Conservation (phyloP, 2,888 invertebrate genomes). For the Petrophora chlorosata region DNA sequence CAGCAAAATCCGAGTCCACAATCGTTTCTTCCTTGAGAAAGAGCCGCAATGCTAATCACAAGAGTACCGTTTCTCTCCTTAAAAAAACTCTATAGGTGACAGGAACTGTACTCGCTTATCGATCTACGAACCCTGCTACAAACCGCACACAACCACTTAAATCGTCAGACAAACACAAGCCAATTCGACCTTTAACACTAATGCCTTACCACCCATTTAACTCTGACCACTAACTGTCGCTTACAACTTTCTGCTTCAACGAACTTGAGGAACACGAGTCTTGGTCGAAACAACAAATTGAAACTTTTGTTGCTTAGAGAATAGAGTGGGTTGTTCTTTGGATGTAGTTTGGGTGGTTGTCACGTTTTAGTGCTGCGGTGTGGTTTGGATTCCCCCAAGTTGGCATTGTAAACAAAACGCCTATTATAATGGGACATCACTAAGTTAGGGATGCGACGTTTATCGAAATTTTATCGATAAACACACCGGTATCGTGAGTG, state of each 20-base stretch:
- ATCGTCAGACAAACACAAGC: slow-evolving; percentile 26
- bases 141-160: slow-evolving; percentile 22
- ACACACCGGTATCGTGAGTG: no score
- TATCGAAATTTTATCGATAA: not conserved
- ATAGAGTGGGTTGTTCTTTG: slow-evolving; percentile 46
- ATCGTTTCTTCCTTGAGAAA: not conserved
- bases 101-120: slow-evolving; percentile 25
- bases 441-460: slow-evolving; percentile 52
- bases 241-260: slow-evolving; percentile 24
- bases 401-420: slow-evolving; percentile 81
- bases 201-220: slow-evolving; percentile 34
- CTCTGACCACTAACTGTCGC: slow-evolving; percentile 31
- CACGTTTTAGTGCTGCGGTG: slow-evolving; percentile 38
- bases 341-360: slow-evolving; percentile 27
- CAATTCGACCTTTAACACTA: slow-evolving; percentile 32
- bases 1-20: no score
- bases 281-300: slow-evolving; percentile 20
- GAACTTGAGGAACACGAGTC: not conserved
- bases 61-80: slow-evolving; percentile 8
- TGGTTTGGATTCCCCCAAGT: slow-evolving; percentile 68
- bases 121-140: slow-evolving; percentile 21
- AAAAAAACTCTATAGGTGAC: slow-evolving; percentile 30
- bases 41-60: not conserved
- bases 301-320: slow-evolving; percentile 31
- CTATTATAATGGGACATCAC: slow-evolving; percentile 75